Percentiles rank a stretch among this genome's conserved stretches.
Evolutionary conservation across 2,888 invertebrate genomes (phyloP).

Genomic region (Caenorhabditis sinica): DNA sequence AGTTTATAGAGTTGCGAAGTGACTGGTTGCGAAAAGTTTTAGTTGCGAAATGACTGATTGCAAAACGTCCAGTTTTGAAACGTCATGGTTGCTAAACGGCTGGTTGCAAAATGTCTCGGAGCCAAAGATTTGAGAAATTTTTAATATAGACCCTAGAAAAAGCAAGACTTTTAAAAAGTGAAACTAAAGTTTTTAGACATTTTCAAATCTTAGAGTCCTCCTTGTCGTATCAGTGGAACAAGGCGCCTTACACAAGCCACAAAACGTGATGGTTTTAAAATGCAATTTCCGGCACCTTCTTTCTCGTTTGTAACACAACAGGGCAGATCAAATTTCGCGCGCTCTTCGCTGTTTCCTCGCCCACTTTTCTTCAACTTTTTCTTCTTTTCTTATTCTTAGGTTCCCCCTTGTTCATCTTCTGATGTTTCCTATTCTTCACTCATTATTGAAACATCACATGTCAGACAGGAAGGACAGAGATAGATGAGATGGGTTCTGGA

Average conservation of each 20-base stretch:
- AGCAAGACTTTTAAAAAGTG: not conserved
- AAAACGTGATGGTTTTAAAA: conserved; percentile 31
- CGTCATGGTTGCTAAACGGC: no score
- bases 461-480: not conserved
- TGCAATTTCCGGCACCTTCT: conserved; percentile 32
- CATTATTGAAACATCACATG: conserved; percentile 47
- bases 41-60: no score
- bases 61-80: no score
- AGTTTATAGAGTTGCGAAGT: no score
- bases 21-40: no score
- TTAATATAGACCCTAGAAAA: no score
- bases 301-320: conserved; percentile 18
- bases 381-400: conserved; percentile 1
- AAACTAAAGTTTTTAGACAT: not conserved
- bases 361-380: not conserved
- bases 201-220: no score
- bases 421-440: not conserved
- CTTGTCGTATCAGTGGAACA: not conserved
- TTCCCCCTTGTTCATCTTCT: not conserved
- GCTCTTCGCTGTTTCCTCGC: not conserved
- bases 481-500: not conserved
- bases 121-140: no score
- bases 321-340: conserved; percentile 55
- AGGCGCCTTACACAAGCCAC: not conserved
- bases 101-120: no score